Evolutionary conservation across 2,888 invertebrate genomes (phyloP), one percentile per base, ranked within the genome.

Genomic region (Lissonota sp.): DNA sequence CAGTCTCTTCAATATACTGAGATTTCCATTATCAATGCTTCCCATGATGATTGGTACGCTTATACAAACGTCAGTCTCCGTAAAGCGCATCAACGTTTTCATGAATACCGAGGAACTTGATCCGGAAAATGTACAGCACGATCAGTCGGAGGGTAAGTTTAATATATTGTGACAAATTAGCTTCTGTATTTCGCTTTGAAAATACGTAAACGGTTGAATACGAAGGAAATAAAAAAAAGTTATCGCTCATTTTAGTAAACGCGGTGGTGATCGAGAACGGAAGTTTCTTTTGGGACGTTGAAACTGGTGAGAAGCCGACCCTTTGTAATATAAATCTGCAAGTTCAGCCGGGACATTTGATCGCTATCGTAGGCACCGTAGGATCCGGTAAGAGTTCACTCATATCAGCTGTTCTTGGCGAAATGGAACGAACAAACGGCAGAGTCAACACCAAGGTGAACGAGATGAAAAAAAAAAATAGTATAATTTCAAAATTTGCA

Each of bases 1-100:
- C 91, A 97, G 99, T 92, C 96, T 99, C 93, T 98, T 99, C 95
- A 99, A 99, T 95, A 98, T 99, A 89, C 96, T 99, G 90, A 95
- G 99, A 93, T 98, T 98, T 93, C 99, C 99, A 89, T 95, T 99
- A 93, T 97, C 97, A 92, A 97, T 99, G 96, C 95, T 98, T 93
- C 98, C 99, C 91, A 98, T 98, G 96, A 96, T 98, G 95, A 97
- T 99, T 92, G 96, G 97, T 91, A 97, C 96, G 94, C 94, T 97
- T 93, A 97, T 98, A 91, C 94, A 97, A 97, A 96, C 97, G 6
- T 95, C 95, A 88, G 99, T 99, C 62, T 99, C 99, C 83, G 95
- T 99, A 81, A 96, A 96, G 90, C 95, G 99, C 92, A 96, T 99
- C 87, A 97, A 98, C 92, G 96, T 96, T 91, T 99, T 98, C 93